Conservation (phyloP, 1,140 invertebrate species). For the Drusus annulatus region DNA sequence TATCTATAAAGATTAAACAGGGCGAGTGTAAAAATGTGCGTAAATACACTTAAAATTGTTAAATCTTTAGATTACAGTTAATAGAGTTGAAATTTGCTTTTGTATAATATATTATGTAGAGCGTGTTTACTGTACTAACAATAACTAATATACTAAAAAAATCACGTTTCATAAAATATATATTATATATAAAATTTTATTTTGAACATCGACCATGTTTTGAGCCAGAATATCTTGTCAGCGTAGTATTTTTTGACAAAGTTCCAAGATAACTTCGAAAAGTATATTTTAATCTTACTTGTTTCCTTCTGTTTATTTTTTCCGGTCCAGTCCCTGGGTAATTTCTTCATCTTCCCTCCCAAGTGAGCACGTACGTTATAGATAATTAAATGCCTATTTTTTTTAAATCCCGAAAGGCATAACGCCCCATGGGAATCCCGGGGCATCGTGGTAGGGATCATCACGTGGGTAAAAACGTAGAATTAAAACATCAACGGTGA, state of each 20-base stretch:
- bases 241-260: not conserved
- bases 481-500: slow-evolving; percentile 34
- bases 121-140: too few relatives aligned
- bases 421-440: not conserved
- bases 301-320: not conserved
- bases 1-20: too few relatives aligned
- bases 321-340: not conserved
- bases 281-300: not conserved
- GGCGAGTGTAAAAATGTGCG: too few relatives aligned
- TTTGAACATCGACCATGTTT: too few relatives aligned
- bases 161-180: too few relatives aligned
- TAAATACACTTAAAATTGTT: too few relatives aligned
- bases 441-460: not conserved
- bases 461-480: not conserved
- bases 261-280: not conserved
- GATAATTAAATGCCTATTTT: slow-evolving; percentile 20
- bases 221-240: not conserved
- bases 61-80: too few relatives aligned
- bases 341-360: slow-evolving; percentile 9
- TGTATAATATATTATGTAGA: too few relatives aligned
- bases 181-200: too few relatives aligned
- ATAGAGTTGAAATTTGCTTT: too few relatives aligned
- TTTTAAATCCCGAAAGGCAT: not conserved
- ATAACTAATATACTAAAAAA: too few relatives aligned
- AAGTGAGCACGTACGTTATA: not conserved